Conservation (phyloP, 2,888 invertebrate species). For the Pachliopta kotzebuea region DNA sequence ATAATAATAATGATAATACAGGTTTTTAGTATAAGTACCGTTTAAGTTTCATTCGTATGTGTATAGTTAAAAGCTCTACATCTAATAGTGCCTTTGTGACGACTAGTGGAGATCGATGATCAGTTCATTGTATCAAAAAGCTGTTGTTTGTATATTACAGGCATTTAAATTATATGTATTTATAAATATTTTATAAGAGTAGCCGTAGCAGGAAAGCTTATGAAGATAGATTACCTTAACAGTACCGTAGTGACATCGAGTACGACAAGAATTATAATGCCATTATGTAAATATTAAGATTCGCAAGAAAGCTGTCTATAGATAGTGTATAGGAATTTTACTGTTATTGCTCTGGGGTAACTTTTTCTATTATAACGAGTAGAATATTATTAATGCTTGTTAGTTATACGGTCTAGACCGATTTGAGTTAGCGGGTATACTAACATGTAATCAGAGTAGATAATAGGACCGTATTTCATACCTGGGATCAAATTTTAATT, state of each 20-base stretch:
- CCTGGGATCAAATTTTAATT: too few relatives aligned
- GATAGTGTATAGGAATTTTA: slow-evolving; percentile 10
- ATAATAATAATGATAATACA: too few relatives aligned
- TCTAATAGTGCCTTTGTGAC: too few relatives aligned
- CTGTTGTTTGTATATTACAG: too few relatives aligned
- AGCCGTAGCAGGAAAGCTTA: slow-evolving; percentile 17
- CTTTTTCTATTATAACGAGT: neutral
- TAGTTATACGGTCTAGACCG: neutral
- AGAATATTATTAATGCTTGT: neutral
- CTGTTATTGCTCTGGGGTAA: neutral
- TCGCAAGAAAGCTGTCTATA: slow-evolving; percentile 9
- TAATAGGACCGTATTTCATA: neutral
- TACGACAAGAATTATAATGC: slow-evolving; percentile 18
- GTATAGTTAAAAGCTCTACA: too few relatives aligned
- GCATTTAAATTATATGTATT: too few relatives aligned
- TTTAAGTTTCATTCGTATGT: too few relatives aligned
- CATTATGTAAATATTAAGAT: slow-evolving; percentile 25
- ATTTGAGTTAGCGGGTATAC: neutral
- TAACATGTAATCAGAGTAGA: neutral
- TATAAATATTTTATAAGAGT: neutral
- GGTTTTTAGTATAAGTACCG: too few relatives aligned
- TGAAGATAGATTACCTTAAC: slow-evolving; percentile 27
- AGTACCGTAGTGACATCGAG: slow-evolving; percentile 24
- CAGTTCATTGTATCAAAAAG: too few relatives aligned
- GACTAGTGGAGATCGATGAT: too few relatives aligned